phyloP scores from a whole-genome alignment of 2,797 vertebrate species.

The Tragopan temminckii region DNA sequence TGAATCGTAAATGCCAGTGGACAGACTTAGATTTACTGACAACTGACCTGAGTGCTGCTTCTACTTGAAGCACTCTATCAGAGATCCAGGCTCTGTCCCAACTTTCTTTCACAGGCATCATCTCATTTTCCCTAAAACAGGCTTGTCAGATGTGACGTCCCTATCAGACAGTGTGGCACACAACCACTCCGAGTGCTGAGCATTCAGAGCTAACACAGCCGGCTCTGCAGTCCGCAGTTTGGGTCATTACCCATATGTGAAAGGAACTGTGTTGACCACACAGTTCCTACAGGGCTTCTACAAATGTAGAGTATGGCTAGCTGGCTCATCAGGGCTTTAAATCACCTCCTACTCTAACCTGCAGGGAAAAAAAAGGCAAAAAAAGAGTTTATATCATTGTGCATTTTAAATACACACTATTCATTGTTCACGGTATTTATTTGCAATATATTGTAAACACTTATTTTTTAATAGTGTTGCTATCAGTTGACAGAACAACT shows the following conservation, averaged over 20 bases:
- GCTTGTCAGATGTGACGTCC: not conserved
- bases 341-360: not conserved
- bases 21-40: not conserved
- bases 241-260: not conserved
- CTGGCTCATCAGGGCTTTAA: not conserved
- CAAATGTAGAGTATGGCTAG: not conserved
- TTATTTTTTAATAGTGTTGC: not conserved
- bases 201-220: accelerated
- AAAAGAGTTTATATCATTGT: not conserved
- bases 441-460: not conserved
- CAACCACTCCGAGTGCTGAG: not conserved
- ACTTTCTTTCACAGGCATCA: not conserved
- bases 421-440: not conserved
- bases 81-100: not conserved
- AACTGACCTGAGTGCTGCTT: constrained; percentile 8
- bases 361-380: not conserved
- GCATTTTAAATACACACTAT: not conserved
- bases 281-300: not conserved
- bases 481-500: not conserved
- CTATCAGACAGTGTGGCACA: not conserved
- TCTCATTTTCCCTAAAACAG: not conserved
- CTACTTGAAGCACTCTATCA: not conserved
- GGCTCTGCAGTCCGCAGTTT: not conserved
- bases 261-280: not conserved
- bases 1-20: constrained; percentile 27